phyloP scores from a whole-genome alignment of 2,888 invertebrate species.

The Drosophila anomalipes region DNA sequence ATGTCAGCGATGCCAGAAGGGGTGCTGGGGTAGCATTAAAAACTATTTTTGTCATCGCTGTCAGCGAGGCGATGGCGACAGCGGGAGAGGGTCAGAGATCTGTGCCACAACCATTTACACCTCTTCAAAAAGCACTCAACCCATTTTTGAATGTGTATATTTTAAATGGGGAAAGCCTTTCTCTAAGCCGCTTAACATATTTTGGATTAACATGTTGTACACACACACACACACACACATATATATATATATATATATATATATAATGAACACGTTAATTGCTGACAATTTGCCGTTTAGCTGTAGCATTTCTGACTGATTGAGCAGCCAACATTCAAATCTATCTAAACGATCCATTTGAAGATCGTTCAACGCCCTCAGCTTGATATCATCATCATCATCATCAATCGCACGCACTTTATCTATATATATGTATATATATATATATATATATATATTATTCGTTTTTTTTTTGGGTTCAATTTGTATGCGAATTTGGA shows the following conservation, averaged over 20 bases:
- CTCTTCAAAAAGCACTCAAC: conserved; percentile 52
- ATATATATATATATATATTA: conserved; percentile 41
- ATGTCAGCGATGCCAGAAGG: not conserved
- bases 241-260: conserved; percentile 6
- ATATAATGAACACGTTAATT: conserved; percentile 70
- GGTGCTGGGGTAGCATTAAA: not conserved
- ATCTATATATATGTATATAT: conserved; percentile 60
- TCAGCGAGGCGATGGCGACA: conserved; percentile 1
- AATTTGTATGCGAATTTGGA: conserved; percentile 41
- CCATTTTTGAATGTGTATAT: conserved; percentile 38
- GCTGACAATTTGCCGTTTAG: conserved; percentile 59
- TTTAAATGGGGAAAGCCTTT: conserved; percentile 48
- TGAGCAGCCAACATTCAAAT: conserved; percentile 32
- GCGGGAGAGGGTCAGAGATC: conserved; percentile 23
- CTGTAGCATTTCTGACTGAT: conserved; percentile 50
- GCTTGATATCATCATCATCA: conserved; percentile 40
- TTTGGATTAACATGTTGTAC: conserved; percentile 25
- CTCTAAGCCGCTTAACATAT: conserved; percentile 56
- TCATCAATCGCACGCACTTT: conserved; percentile 59
- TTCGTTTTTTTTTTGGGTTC: conserved; percentile 11
- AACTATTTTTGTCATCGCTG: conserved; percentile 55
- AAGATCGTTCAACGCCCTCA: conserved; percentile 73
- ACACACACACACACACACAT: not conserved
- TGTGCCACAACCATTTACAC: conserved; percentile 55
- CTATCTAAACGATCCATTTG: conserved; percentile 39